phyloP scores from a whole-genome alignment of 2,797 vertebrate species.

The Spea hammondii region DNA sequence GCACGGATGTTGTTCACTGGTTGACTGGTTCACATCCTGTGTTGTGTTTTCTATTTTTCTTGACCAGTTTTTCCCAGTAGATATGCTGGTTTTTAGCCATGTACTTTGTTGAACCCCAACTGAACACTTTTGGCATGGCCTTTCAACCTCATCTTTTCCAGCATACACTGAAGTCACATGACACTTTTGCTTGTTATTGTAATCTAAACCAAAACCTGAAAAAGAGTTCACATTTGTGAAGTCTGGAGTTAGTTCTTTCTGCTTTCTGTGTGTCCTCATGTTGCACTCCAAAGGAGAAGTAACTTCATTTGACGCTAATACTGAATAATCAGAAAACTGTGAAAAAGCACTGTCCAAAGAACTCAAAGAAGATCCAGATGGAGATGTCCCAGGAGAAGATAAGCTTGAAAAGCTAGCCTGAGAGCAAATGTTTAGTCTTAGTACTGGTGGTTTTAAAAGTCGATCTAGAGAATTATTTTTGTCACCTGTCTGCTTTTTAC shows the following conservation, averaged over 20 bases:
- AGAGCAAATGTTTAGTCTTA: constrained; percentile 72
- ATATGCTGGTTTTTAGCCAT: constrained; percentile 73
- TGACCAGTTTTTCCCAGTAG: constrained; percentile 67
- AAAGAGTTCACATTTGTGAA: constrained; percentile 55
- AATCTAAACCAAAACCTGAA: constrained; percentile 52
- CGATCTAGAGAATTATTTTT: constrained; percentile 61
- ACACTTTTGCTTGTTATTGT: constrained; percentile 54
- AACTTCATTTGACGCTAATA: constrained; percentile 69
- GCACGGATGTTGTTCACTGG: constrained; percentile 27
- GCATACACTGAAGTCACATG: constrained; percentile 28
- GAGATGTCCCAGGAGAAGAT: constrained; percentile 85
- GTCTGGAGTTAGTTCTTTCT: constrained; percentile 56
- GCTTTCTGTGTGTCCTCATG: constrained; percentile 63
- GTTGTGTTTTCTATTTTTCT: constrained; percentile 64
- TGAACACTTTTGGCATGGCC: constrained; percentile 58
- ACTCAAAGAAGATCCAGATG: constrained; percentile 85
- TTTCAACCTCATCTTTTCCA: constrained; percentile 60
- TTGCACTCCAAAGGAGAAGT: constrained; percentile 65
- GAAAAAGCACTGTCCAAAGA: constrained; percentile 91
- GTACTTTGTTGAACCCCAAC: constrained; percentile 76
- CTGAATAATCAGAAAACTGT: constrained; percentile 84
- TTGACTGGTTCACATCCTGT: constrained; percentile 64
- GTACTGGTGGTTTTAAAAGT: constrained; percentile 67
- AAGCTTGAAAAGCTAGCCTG: constrained; percentile 82
- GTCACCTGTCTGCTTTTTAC: constrained; percentile 54